Base-by-base conservation (phyloP, 2,888 invertebrate species). In the Leptopterna dolabrata region DNA sequence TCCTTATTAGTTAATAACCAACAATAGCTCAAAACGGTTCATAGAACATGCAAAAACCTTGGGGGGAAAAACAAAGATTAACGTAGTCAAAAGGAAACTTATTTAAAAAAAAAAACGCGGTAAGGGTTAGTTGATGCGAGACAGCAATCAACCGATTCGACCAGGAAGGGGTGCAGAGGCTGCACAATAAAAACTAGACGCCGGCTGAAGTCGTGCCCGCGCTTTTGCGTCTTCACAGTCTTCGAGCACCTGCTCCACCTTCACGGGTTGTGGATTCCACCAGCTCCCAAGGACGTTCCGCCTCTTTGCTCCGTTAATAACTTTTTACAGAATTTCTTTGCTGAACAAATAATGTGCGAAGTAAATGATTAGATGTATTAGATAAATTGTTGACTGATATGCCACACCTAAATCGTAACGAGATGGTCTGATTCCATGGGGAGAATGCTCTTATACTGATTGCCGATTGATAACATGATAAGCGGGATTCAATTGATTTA, bases 251-350 rank as follows among this genome's bases (percentile, higher is more conserved):
- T 73, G 73, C 73, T n/a, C 73, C 41, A 55, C 73, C 73, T 73
- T 73, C 73, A 73, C 73, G 73, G 73, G 19, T 73, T 29, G n/a
- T 2, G 9, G 73, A 27, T 16, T n/a, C 55, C 73, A 2, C 24
- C 30, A 73, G 73, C 55, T 14, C 16, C 36, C 73, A 73, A 73
- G 73, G 73, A 73, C 73, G 73, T 73, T 73, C 73, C 73, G 73
- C 30, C 19, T 73, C 73, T 30, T 73, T 73, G 16, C 73, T 73
- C 73, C n/a, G 29, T 36, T 73, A 73, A 73, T 73, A 73, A 73
- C 36, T 73, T 73, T 6, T 73, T 73, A 14, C 3, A n/a, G 30
- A 14, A 36, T 73, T 73, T 73, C 73, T 55, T 55, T 55, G 29
- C 30, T 73, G 11, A 73, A 24, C 19, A 19, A 19, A 55, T 55